Evolutionary conservation across 2,797 vertebrate species (phyloP), one percentile per base, ranked within the genome.

Genomic region (Merluccius polli): DNA sequence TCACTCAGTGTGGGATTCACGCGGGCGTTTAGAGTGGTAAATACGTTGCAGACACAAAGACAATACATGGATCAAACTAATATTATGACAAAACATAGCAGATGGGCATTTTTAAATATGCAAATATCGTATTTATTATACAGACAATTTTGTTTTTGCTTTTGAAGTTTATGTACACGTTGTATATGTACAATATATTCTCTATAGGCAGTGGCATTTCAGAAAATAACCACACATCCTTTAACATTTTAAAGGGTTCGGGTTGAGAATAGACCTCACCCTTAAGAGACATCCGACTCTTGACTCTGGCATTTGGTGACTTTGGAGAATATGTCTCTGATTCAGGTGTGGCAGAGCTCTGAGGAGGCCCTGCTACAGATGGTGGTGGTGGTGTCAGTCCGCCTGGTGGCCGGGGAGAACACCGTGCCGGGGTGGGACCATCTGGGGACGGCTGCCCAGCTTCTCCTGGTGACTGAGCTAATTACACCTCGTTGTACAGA

Each of bases 321-420:
- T 35, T 35, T 3, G 33, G 33, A 35, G 33, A 35, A 35, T 35
- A 12, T 27, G n/a, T 65, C n/a, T 65, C 59, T 8, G 80, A 68
- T 84, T 70, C 85, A 99, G 97, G 94, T 97, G 73, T 99, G 98
- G 97, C 98, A 99, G 89, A 95, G 93, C 85, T 96, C 97, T 78
- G 98, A 99, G 81, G 95, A 95, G 71, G 95, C 96, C 71, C 87
- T 99, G 52, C 83, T 98, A 36, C 97, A 99, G 80, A 95, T 94
- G 86, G 95, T 92, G 32, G 82, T 96, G 75, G 93, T 98, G 63
- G 93, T 95, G 59, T 16, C 94, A 74, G 86, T 95, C 76, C 95
- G 92, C 65, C 88, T 96, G 76, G 69, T 92, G 70, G 90, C 92
- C 73, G 89, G 93, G 76, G 92, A 86, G 79, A 85, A 86, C 74